Evolutionary conservation across 2,888 invertebrate species (phyloP), one percentile per base, ranked within the genome.

Genomic region (Phlogophora meticulosa): DNA sequence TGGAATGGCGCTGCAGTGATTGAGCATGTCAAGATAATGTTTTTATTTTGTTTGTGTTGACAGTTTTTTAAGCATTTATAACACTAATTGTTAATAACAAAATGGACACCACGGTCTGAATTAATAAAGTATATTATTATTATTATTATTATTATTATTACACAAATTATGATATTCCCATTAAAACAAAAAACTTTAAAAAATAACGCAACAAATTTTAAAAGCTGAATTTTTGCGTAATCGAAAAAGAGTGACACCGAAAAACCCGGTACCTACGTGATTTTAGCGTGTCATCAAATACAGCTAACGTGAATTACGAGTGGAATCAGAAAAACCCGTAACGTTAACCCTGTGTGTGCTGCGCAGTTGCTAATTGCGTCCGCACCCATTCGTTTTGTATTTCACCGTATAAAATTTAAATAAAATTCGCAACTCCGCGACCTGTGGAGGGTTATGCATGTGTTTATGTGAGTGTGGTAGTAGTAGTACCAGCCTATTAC

Each of bases 311-410:
- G 61, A 78, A 82, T 82, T 82, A 78, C 76, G 68, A 77, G 58
- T 65, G 72, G 59, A 79, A 82, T 82, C 72, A 73, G 59, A 82
- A 81, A 82, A 78, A 70, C 43, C 46, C 61, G 67, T 66, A 53
- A 56, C 72, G 68, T 67, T 77, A 81, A 76, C 79, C 73, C 72
- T 73, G 58, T 59, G 52, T 61, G 59, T 65, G 70, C 65, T 72
- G 52, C 70, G 59, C 63, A 65, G 53, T 78, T 70, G 82, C 86
- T 88, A 88, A 88, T 88, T 88, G 82, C 87, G 81, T 78, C 78
- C 82, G 67, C 61, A 80, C 78, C 77, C 82, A 80, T 83, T 86
- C 81, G 80, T 83, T 88, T 83, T 77, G 80, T 79, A 80, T 83
- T 87, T 82, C 70, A 32, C 68, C 51, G 63, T 55, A 71, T 76